Conservation (phyloP, 2,888 invertebrate species). For the Caenorhabditis sp. region DNA sequence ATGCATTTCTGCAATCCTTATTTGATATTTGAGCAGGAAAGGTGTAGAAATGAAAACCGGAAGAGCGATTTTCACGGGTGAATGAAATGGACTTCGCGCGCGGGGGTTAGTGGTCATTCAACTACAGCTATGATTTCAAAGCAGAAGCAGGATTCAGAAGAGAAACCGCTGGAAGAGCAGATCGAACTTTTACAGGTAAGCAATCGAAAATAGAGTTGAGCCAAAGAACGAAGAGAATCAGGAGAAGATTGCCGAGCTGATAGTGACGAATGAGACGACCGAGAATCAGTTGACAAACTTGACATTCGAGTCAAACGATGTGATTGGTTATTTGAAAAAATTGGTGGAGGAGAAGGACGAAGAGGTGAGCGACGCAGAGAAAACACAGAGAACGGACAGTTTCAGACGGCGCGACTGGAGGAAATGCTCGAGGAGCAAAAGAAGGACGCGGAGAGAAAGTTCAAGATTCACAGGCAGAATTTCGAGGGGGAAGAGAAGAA, state of each 20-base stretch:
- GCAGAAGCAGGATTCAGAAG: constrained; percentile 32
- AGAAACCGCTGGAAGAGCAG: constrained; percentile 49
- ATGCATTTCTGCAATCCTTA: too few relatives aligned
- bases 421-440: constrained; percentile 52
- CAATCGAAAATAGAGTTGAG: not conserved
- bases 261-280: constrained; percentile 56
- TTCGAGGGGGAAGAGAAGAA: constrained; percentile 37
- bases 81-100: not conserved
- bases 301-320: constrained; percentile 64
- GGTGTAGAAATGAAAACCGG: too few relatives aligned
- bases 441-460: constrained; percentile 32
- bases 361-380: constrained; percentile 32
- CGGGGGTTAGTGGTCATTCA: not conserved
- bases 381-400: not conserved
- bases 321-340: constrained; percentile 58
- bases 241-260: constrained; percentile 59
- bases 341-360: constrained; percentile 59
- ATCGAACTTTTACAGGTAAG: constrained; percentile 41
- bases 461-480: constrained; percentile 24
- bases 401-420: constrained; percentile 50
- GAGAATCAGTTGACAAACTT: constrained; percentile 55
- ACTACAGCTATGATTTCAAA: constrained; percentile 25
- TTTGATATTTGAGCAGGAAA: too few relatives aligned
- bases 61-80: not conserved
- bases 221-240: constrained; percentile 5